Base-by-base conservation (phyloP, 1,140 invertebrate genomes). In the Hermatobates lingyangjiaoensis region DNA sequence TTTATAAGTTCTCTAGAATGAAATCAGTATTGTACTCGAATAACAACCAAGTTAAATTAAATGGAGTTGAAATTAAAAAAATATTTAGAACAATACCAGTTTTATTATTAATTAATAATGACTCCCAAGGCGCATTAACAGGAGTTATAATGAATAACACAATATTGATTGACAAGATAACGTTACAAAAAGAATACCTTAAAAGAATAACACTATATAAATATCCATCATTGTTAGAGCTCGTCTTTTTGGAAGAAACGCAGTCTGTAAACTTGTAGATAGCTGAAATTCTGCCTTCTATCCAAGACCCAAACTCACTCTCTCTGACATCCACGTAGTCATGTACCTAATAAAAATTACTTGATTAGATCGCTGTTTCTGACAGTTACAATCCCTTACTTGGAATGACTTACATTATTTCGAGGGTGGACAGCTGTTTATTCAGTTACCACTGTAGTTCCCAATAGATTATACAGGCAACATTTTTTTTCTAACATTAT, bases 291-390 rank as follows among this genome's bases (percentile, higher is more conserved):
- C 68, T 70, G 0, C 70, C 76, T 62, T 81, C 78, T 60, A 73
- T 74, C 78, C 78, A 82, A n/a, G 73, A 70, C 20, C 76, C 75
- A 39, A 64, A 59, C 46, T 66, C 65, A 18, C 61, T 44, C 57
- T 74, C 69, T 52, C 73, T 68, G 24, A 74, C 73, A 68, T 90
- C 86, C 53, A 89, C 64, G 1, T 76, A 64, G 65, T 88, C 83
- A 27, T 77, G 81, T 55, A 80, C 56, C 68, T 71, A 45, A n/a
- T n/a, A n/a, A n/a, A n/a, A n/a, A n/a, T n/a, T n/a, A n/a, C n/a
- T n/a, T n/a, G n/a, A n/a, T n/a, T n/a, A n/a, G n/a, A n/a, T n/a
- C n/a, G n/a, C n/a, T n/a, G n/a, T n/a, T n/a, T n/a, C n/a, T n/a
- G n/a, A n/a, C n/a, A n/a, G n/a, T n/a, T n/a, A n/a, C n/a, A n/a